Percentiles rank a stretch among this genome's conserved stretches.
Evolutionary conservation across 2,888 invertebrate genomes (phyloP).

Genomic region (Cosmopolites sordidus): DNA sequence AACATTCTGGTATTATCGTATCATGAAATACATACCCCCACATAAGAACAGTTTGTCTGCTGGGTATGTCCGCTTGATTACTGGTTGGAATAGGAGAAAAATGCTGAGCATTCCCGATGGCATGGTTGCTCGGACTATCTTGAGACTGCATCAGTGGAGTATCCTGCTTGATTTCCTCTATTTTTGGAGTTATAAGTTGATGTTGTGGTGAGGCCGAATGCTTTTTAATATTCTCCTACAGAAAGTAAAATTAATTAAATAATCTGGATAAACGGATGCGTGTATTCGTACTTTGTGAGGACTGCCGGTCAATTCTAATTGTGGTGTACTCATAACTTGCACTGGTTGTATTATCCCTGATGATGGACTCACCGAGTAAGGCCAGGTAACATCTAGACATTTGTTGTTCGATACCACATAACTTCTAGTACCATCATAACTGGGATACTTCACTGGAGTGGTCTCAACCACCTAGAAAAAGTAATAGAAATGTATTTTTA

Average conservation of each 20-base stretch:
- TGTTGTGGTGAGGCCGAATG: conserved; percentile 48
- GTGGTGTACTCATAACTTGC: conserved; percentile 34
- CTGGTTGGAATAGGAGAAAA: conserved; percentile 42
- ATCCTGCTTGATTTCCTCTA: conserved; percentile 58
- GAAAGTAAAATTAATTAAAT: neutral
- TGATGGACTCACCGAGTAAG: conserved; percentile 51
- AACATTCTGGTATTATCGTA: too few relatives aligned
- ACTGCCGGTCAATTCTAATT: conserved; percentile 19
- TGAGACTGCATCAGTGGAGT: conserved; percentile 32
- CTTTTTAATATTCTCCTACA: conserved; percentile 21
- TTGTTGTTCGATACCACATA: conserved; percentile 52
- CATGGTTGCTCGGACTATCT: conserved; percentile 34
- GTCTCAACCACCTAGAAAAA: conserved; percentile 49
- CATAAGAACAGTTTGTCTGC: conserved; percentile 89
- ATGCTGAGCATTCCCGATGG: conserved; percentile 41
- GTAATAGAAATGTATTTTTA: neutral
- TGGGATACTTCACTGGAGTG: conserved; percentile 54
- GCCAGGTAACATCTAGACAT: conserved; percentile 51
- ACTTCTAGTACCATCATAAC: conserved; percentile 56
- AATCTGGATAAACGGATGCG: neutral
- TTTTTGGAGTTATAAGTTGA: conserved; percentile 56
- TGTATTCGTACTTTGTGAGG: conserved; percentile 13
- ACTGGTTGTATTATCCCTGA: conserved; percentile 50
- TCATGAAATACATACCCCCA: conserved; percentile 59
- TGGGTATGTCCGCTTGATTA: conserved; percentile 53